Conservation (phyloP, 2,113 vertebrate genomes). For the Nettapus auritus region DNA sequence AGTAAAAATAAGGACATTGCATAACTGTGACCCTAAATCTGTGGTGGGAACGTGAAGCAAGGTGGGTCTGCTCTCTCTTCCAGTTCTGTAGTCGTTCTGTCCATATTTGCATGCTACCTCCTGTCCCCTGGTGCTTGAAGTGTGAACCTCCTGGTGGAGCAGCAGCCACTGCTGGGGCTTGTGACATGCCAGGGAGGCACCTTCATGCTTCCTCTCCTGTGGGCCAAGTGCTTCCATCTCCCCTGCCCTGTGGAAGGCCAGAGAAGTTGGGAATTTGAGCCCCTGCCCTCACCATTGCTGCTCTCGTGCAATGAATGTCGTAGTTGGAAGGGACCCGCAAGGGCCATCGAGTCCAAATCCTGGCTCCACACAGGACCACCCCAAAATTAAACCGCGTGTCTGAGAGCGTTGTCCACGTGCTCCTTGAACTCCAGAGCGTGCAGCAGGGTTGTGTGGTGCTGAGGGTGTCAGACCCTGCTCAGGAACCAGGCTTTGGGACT, state of each 20-base stretch:
- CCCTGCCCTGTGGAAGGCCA: not conserved
- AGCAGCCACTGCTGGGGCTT: not conserved
- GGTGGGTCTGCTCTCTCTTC: not conserved
- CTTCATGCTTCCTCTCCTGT: not conserved
- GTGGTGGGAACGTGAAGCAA: not conserved
- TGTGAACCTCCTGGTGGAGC: not conserved
- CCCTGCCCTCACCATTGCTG: not conserved
- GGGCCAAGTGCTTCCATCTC: not conserved
- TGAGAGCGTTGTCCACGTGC: not conserved
- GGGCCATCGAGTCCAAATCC: not conserved
- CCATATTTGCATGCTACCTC: not conserved
- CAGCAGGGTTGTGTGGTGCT: not conserved
- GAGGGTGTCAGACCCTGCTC: not conserved
- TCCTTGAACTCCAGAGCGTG: not conserved
- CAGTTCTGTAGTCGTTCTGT: not conserved
- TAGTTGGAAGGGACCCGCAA: not conserved
- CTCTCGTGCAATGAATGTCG: not conserved
- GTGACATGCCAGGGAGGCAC: not conserved
- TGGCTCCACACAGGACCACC: not conserved
- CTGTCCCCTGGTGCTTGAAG: not conserved
- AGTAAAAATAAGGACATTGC: not conserved
- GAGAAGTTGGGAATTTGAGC: not conserved
- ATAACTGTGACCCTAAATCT: not conserved
- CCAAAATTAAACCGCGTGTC: not conserved
- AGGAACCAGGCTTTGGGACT: not conserved